phyloP scores from a whole-genome alignment of 1,140 invertebrate genomes.

The Lasioglossum albipes region DNA sequence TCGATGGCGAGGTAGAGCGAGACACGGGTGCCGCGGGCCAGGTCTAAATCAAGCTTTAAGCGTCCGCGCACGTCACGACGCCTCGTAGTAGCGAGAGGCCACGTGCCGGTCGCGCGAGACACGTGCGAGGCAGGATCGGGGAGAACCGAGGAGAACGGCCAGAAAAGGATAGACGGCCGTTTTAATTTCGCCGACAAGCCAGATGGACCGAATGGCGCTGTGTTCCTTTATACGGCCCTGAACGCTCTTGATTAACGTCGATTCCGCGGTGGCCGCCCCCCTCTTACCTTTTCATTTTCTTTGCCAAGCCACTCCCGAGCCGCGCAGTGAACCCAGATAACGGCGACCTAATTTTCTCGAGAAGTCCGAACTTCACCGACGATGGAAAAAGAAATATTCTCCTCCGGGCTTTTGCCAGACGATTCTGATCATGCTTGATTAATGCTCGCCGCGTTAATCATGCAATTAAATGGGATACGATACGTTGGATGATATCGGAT shows the following conservation, averaged over 20 bases:
- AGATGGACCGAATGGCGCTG: slow-evolving; percentile 41
- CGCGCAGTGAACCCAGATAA: slow-evolving; percentile 18
- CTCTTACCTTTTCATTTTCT: slow-evolving; percentile 23
- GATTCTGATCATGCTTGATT: no score
- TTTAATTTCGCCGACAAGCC: slow-evolving; percentile 41
- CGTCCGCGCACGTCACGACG: slow-evolving; percentile 27
- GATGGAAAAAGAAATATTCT: no score
- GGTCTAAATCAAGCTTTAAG: slow-evolving; percentile 21
- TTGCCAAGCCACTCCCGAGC: no score
- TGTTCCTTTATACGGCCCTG: neutral
- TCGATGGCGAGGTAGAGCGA: no score
- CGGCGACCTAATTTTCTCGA: slow-evolving; percentile 55
- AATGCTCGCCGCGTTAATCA: no score
- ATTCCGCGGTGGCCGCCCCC: slow-evolving; percentile 3
- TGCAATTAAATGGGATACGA: no score
- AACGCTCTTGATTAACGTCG: slow-evolving; percentile 41
- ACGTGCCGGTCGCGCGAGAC: slow-evolving; percentile 21
- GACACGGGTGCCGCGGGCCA: no score
- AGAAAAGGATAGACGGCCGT: neutral
- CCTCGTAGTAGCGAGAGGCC: neutral
- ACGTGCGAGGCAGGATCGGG: slow-evolving; percentile 1
- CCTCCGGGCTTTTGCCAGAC: no score
- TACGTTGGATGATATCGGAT: no score
- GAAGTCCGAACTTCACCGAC: slow-evolving; percentile 1
- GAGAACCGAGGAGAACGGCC: neutral